phyloP scores from a whole-genome alignment of 2,888 invertebrate species.

The Thereva nobilitata region DNA sequence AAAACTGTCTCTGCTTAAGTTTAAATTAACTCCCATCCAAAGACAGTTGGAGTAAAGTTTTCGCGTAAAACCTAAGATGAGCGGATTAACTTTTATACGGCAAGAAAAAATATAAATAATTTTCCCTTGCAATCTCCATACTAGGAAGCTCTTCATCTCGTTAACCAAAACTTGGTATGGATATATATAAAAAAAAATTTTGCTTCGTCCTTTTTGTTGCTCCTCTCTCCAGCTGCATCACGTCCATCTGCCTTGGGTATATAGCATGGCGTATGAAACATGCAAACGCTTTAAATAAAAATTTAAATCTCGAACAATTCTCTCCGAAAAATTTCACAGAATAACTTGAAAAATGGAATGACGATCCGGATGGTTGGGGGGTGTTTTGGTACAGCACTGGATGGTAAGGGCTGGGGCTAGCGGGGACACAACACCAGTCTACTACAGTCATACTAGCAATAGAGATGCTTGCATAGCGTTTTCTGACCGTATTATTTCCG shows the following conservation, averaged over 20 bases:
- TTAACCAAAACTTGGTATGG: conserved; percentile 8
- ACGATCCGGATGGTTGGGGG: no score
- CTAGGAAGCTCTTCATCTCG: not conserved
- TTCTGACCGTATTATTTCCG: conserved; percentile 25
- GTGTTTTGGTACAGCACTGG: conserved; percentile 5
- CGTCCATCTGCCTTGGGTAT: conserved; percentile 6
- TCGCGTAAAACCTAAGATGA: conserved; percentile 12
- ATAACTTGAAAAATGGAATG: no score
- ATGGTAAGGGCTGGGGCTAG: not conserved
- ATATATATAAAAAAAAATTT: no score
- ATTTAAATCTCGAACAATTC: conserved; percentile 25
- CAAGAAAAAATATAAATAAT: conserved; percentile 9
- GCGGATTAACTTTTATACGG: conserved; percentile 4
- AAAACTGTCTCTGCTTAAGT: conserved; percentile 9
- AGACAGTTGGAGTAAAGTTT: conserved; percentile 11
- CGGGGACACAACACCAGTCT: conserved; percentile 1
- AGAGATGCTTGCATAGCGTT: conserved; percentile 18
- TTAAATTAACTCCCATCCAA: conserved; percentile 8
- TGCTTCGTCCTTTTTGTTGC: not conserved
- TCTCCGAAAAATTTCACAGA: conserved; percentile 17
- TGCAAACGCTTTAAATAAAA: conserved; percentile 24
- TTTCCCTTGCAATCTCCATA: not conserved
- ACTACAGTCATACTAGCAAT: conserved; percentile 19
- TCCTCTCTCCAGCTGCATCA: conserved; percentile 1
- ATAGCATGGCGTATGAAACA: conserved; percentile 7